These are phyloP conservation scores for Quadroppia sp. DNA, from an alignment of 2,888 invertebrate species.

Conservation along the genomic window DNA sequence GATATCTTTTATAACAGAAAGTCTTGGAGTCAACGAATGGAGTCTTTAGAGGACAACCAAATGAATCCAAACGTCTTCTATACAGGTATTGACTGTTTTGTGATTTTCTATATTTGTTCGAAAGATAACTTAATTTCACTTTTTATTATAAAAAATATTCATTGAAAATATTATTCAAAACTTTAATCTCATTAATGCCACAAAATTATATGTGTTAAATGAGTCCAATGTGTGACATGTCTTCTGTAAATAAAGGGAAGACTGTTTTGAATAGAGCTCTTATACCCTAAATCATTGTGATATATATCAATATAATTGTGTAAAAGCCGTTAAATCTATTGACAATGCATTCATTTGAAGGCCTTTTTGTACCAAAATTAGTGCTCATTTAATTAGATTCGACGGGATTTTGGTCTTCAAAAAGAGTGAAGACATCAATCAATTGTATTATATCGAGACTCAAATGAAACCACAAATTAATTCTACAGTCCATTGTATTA, in stretches of 20 bases:
- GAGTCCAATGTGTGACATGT: neutral
- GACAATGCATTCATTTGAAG: slow-evolving; percentile 4
- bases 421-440: neutral
- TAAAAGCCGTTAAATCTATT: slow-evolving; percentile 30
- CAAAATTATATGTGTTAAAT: slow-evolving; percentile 23
- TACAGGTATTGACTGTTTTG: neutral
- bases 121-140: no score
- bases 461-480: neutral
- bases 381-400: neutral
- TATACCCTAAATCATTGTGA: neutral
- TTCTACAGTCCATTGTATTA: no score
- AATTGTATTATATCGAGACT: neutral
- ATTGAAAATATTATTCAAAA: neutral
- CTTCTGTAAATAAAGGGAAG: slow-evolving; percentile 2
- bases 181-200: slow-evolving; percentile 27
- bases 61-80: neutral
- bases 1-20: neutral
- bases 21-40: neutral
- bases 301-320: neutral
- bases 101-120: no score
- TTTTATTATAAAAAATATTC: neutral
- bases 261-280: neutral
- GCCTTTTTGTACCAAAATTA: neutral
- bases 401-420: neutral
- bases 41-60: neutral